These are phyloP conservation scores for Calonectris borealis DNA, from an alignment of 2,113 vertebrate genomes.

Conservation along the genomic window DNA sequence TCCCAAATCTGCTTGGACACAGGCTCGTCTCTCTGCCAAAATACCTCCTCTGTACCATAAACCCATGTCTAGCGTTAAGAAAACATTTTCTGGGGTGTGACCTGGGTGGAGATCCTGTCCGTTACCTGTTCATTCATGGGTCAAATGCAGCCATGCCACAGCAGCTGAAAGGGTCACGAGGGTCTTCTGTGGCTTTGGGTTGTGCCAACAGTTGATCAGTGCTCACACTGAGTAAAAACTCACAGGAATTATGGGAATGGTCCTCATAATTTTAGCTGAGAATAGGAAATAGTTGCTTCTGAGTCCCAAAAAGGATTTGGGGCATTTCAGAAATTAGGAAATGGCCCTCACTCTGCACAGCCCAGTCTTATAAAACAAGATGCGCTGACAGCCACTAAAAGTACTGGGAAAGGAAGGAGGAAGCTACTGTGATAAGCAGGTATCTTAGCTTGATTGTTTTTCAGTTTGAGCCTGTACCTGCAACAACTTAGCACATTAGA, in stretches of 20 bases:
- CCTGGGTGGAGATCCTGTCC: neutral
- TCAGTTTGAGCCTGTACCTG: neutral
- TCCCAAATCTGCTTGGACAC: neutral
- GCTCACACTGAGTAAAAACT: neutral
- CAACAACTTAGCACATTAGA: neutral
- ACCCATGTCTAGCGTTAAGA: neutral
- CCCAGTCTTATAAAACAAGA: neutral
- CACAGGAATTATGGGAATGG: neutral
- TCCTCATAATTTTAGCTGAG: neutral
- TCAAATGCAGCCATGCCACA: neutral
- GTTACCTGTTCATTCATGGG: neutral
- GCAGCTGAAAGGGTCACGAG: neutral
- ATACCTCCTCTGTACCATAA: neutral
- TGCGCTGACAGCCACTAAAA: neutral
- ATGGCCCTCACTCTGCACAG: neutral
- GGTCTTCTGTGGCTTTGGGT: neutral
- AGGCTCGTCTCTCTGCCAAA: neutral
- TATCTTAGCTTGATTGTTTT: neutral
- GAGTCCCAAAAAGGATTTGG: neutral
- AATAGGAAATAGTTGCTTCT: neutral
- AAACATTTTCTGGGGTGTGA: neutral
- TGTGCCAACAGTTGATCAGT: neutral
- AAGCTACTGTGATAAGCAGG: neutral
- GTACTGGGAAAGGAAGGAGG: neutral
- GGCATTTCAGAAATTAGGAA: neutral